Evolutionary conservation across 35 echinoderm and acorn worm genomes (phyloP).

Genomic region (Amphiura filiformis): DNA sequence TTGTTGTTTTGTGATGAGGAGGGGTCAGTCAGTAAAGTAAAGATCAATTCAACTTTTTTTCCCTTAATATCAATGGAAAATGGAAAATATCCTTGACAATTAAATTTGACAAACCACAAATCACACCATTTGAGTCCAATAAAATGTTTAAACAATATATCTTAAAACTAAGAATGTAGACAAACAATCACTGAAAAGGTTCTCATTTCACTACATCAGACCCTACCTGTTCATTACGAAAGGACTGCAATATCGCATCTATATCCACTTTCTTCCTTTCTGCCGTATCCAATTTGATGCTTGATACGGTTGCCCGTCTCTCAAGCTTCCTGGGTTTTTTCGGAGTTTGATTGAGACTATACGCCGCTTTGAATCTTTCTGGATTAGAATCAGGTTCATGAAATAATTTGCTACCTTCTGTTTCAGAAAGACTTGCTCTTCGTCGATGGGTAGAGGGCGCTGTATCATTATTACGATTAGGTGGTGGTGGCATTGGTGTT

Average conservation of each 20-base stretch:
- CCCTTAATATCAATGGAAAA: no score
- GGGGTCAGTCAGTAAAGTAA: no score
- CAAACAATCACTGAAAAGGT: no score
- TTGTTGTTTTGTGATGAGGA: no score
- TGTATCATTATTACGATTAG: background rate
- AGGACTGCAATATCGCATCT: background rate
- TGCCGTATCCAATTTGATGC: background rate
- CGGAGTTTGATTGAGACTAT: background rate
- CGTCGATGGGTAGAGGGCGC: background rate
- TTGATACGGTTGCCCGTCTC: background rate
- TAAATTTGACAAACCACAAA: no score
- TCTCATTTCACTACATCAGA: no score
- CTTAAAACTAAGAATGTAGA: no score
- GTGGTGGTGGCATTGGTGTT: background rate
- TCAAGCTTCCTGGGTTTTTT: background rate
- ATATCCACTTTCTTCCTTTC: background rate
- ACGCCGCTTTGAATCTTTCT: background rate
- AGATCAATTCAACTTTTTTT: no score
- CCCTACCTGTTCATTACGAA: background rate
- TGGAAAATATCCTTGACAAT: no score
- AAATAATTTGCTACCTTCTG: background rate
- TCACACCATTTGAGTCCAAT: no score
- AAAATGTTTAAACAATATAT: no score
- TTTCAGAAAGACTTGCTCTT: background rate
- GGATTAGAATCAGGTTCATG: background rate